Evolutionary conservation across 1,140 invertebrate species (phyloP), one percentile per base, ranked within the genome.

Genomic region (Lerema accius): DNA sequence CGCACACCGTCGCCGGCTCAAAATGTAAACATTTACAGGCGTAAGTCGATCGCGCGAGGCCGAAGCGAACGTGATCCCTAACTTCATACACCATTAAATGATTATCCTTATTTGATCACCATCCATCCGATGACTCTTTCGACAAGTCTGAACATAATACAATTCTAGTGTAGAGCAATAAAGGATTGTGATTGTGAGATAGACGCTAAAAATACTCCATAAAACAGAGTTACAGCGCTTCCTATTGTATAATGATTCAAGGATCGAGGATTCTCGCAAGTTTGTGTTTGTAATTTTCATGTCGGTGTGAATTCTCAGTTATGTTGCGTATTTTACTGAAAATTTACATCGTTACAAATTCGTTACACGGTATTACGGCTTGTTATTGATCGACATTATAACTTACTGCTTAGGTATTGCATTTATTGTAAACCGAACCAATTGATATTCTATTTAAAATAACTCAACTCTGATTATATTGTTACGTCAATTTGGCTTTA

Each of bases 21-120:
- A 90, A 58, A 90, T 90, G 84, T 90, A 90, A 90, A 89, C 87
- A 90, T 90, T 90, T 83, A 83, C 87, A 90, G 82, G 84, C 85
- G 80, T 68, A 53, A 60, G 72, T 73, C 80, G 78, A 79, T 66
- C 75, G 59, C 63, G 67, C 87, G 84, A 90, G 87, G 87, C 76
- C 85, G 71, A 50, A 46, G 65, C 58, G 85, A 70, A 89, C 87
- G 87, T 87, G 85, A 68, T 75, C 67, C 73, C 75, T 67, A 61
- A 79, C 73, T 64, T 63, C 70, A 55, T 64, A 72, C 73, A 75
- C 69, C 76, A 69, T 73, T 71, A 71, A 76, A 76, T 80, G 67
- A 69, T 73, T 72, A 77, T 80, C 78, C 78, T 80, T 75, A 55
- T 55, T 51, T 39, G 49, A 32, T 35, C 49, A 73, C 70, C 70